phyloP scores from a whole-genome alignment of 1,140 invertebrate genomes.

The Harlomillsia oculata region DNA sequence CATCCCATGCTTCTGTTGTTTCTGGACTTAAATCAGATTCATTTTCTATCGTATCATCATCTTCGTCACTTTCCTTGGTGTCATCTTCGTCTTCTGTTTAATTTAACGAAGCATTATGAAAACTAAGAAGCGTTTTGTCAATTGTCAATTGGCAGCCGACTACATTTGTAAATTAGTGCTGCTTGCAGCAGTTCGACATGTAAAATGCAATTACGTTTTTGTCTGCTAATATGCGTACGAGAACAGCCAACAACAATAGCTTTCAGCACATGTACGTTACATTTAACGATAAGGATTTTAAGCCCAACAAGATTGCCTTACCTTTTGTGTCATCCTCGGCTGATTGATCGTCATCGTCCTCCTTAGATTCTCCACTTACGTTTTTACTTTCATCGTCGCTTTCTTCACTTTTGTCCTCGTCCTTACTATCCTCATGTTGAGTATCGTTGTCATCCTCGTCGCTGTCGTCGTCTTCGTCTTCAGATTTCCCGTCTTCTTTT shows the following conservation, averaged over 20 bases:
- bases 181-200: background rate
- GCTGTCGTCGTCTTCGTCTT: conserved; percentile 36
- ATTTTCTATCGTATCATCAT: too few relatives aligned
- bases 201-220: background rate
- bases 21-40: too few relatives aligned
- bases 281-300: too few relatives aligned
- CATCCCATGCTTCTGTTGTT: conserved; percentile 8
- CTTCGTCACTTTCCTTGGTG: too few relatives aligned
- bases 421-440: too few relatives aligned
- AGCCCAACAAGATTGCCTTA: too few relatives aligned
- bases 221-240: too few relatives aligned
- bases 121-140: too few relatives aligned
- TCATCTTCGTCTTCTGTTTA: background rate
- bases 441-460: conserved; percentile 26
- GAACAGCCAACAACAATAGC: too few relatives aligned
- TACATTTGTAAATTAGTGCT: conserved; percentile 7
- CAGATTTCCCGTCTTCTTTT: conserved; percentile 35
- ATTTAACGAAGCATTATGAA: too few relatives aligned
- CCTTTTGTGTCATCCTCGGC: background rate
- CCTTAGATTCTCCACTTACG: background rate
- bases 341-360: background rate
- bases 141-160: conserved; percentile 23
- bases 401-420: background rate
- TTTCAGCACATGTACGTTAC: too few relatives aligned
- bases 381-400: background rate